A percentile compares a stretch with the other conserved stretches of the same genome.
Evolutionary conservation across 2,888 invertebrate genomes (phyloP).

Genomic region (Macrosoma leucophasiata): DNA sequence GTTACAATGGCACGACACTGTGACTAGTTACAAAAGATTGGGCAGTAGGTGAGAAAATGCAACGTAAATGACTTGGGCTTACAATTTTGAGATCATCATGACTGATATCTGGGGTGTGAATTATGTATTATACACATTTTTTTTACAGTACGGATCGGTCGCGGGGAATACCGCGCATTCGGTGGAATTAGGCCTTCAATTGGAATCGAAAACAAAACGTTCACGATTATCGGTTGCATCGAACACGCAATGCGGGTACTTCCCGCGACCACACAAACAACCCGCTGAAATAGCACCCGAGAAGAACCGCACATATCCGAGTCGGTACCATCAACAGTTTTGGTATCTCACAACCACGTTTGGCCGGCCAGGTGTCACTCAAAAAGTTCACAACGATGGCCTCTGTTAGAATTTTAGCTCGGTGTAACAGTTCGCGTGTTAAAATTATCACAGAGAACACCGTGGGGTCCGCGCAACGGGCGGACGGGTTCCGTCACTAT

Average conservation of each 20-base stretch:
- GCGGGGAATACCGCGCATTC: constrained; percentile 48
- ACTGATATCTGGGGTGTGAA: constrained; percentile 40
- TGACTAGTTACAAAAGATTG: constrained; percentile 38
- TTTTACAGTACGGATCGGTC: constrained; percentile 24
- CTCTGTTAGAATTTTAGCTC: constrained; percentile 32
- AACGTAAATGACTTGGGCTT: constrained; percentile 59
- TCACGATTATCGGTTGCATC: constrained; percentile 27
- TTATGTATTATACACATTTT: constrained; percentile 24
- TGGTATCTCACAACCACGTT: constrained; percentile 42
- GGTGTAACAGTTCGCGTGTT: constrained; percentile 25
- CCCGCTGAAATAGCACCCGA: constrained; percentile 45
- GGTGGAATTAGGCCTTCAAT: constrained; percentile 34
- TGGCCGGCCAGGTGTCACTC: constrained; percentile 26
- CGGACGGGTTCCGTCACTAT: constrained; percentile 44
- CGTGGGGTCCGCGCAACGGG: constrained; percentile 21
- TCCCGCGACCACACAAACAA: constrained; percentile 29
- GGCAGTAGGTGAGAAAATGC: constrained; percentile 38
- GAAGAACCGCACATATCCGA: constrained; percentile 32
- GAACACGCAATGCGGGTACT: constrained; percentile 54
- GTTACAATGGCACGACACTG: constrained; percentile 44
- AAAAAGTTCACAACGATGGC: constrained; percentile 13
- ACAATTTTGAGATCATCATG: constrained; percentile 68
- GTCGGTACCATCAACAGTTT: constrained; percentile 23
- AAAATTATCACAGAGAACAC: constrained; percentile 30
- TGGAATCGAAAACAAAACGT: neutral